phyloP scores from a whole-genome alignment of 1,140 invertebrate species.

The Euwallacea fornicatus region DNA sequence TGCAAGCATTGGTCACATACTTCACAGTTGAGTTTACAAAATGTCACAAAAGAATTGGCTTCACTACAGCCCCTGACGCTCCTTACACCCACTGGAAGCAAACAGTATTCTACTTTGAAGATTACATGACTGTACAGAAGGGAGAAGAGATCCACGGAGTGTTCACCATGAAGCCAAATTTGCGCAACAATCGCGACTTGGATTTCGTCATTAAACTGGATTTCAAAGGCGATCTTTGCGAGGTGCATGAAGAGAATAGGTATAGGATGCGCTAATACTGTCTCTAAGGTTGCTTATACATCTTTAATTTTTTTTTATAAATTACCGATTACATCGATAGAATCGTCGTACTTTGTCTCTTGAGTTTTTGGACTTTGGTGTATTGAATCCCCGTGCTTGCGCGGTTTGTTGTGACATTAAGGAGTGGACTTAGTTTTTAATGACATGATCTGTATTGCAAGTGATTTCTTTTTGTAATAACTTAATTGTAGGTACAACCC shows the following conservation, averaged over 20 bases:
- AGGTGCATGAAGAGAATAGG: slow-evolving; percentile 84
- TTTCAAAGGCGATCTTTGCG: slow-evolving; percentile 93
- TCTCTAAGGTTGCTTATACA: background rate
- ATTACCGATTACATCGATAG: background rate
- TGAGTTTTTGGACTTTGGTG: too few species aligned
- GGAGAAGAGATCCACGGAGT: slow-evolving; percentile 90
- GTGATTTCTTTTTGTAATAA: background rate
- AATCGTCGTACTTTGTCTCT: background rate
- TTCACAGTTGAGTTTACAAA: slow-evolving; percentile 99
- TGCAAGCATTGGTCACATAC: slow-evolving; percentile 97
- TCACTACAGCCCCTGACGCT: slow-evolving; percentile 96
- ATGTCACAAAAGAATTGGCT: slow-evolving; percentile 98
- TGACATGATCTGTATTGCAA: background rate
- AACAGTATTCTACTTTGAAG: slow-evolving; percentile 98
- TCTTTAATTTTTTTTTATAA: background rate
- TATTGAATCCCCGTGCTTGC: too few species aligned
- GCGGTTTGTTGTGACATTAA: too few species aligned
- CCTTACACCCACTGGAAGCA: slow-evolving; percentile 99
- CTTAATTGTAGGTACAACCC: background rate
- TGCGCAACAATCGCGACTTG: slow-evolving; percentile 93
- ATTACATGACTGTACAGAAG: slow-evolving; percentile 93
- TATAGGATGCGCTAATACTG: slow-evolving; percentile 91
- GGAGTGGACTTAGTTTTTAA: too few species aligned
- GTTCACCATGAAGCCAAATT: slow-evolving; percentile 94
- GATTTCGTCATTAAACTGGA: slow-evolving; percentile 93